phyloP scores from a whole-genome alignment of 2,797 vertebrate genomes.

The Phoxinus dragarum region DNA sequence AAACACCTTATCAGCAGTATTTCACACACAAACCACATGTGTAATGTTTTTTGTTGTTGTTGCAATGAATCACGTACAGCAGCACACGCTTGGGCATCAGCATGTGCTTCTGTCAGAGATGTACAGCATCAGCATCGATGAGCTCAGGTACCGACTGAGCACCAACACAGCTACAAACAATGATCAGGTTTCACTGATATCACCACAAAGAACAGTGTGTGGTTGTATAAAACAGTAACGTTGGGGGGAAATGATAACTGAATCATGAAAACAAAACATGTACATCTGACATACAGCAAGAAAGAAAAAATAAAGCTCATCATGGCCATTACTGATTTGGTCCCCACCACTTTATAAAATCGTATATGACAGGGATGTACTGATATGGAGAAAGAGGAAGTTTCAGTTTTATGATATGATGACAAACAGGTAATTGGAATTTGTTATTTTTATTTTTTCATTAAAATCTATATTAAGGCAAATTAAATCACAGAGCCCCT shows the following conservation, averaged over 20 bases:
- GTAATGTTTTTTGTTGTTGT: slow-evolving; percentile 2
- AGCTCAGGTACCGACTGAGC: slow-evolving; percentile 17
- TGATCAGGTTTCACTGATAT: slow-evolving; percentile 38
- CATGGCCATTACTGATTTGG: background rate
- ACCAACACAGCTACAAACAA: slow-evolving; percentile 26
- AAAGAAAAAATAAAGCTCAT: background rate
- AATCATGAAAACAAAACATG: slow-evolving; percentile 36
- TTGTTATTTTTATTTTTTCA: background rate
- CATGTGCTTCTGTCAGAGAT: slow-evolving; percentile 19
- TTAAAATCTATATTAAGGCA: background rate
- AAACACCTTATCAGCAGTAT: slow-evolving; percentile 45
- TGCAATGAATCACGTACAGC: slow-evolving; percentile 3
- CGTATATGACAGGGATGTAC: background rate
- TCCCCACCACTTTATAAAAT: background rate
- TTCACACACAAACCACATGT: slow-evolving; percentile 27
- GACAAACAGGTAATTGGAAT: background rate
- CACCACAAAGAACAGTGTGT: slow-evolving; percentile 15
- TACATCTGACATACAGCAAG: background rate
- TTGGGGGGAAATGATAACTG: slow-evolving; percentile 8
- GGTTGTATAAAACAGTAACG: slow-evolving; percentile 4
- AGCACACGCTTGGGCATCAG: slow-evolving; percentile 25
- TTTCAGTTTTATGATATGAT: background rate
- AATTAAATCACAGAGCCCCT: background rate
- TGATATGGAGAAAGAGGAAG: background rate
- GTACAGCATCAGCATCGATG: slow-evolving; percentile 30